Evolutionary conservation across 2,113 vertebrate genomes (phyloP).

Genomic region (Chaenogobius annularis): DNA sequence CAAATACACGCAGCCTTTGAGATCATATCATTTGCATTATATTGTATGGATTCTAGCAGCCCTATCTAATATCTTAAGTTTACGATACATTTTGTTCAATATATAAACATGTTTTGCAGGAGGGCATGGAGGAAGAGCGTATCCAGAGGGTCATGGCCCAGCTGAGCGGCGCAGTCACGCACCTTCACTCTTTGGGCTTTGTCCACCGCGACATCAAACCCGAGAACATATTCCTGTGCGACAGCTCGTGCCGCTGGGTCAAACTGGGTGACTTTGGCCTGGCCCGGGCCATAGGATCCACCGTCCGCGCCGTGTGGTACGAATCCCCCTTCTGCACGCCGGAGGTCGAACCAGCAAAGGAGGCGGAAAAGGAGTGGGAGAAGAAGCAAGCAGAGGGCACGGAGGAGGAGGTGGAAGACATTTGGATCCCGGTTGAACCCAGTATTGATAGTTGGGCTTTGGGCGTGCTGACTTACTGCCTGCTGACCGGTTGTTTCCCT

Average conservation of each 20-base stretch:
- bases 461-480: conserved; percentile 84
- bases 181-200: conserved; percentile 86
- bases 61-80: background rate
- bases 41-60: too few species aligned
- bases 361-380: conserved; percentile 36
- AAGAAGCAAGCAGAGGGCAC: conserved; percentile 22
- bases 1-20: too few species aligned
- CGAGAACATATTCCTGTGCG: conserved; percentile 91
- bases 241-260: conserved; percentile 80
- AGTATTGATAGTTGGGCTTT: conserved; percentile 88
- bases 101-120: conserved; percentile 34
- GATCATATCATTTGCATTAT: too few species aligned
- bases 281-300: conserved; percentile 75
- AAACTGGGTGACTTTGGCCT: conserved; percentile 90
- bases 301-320: conserved; percentile 75
- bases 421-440: conserved; percentile 79
- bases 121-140: conserved; percentile 76
- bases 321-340: conserved; percentile 86
- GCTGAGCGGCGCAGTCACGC: conserved; percentile 84
- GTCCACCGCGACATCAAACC: conserved; percentile 93
- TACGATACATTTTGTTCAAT: background rate
- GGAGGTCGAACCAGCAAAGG: conserved; percentile 77
- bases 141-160: conserved; percentile 84
- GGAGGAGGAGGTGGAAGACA: conserved; percentile 64
- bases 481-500: conserved; percentile 85